phyloP scores from a whole-genome alignment of 2,797 vertebrate species.

The Neomorphus geoffroyi region DNA sequence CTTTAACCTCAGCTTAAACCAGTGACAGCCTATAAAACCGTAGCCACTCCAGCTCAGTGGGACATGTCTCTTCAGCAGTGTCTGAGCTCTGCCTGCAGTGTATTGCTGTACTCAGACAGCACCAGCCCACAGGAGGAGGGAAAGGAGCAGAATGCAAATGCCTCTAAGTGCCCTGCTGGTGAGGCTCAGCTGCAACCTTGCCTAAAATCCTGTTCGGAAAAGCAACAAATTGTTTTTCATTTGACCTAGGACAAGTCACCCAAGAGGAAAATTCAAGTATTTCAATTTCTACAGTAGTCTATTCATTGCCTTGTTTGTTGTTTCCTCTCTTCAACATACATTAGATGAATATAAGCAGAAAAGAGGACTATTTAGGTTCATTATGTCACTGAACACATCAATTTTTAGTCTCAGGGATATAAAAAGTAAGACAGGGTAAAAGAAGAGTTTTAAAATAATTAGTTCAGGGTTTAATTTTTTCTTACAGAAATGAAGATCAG shows the following conservation, averaged over 20 bases:
- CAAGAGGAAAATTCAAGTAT: not conserved
- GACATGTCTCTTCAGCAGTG: not conserved
- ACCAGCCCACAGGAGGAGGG: not conserved
- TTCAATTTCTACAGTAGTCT: not conserved
- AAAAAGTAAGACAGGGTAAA: not conserved
- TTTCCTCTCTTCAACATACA: constrained; percentile 7
- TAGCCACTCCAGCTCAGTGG: not conserved
- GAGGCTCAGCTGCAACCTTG: not conserved
- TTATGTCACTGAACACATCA: constrained; percentile 36
- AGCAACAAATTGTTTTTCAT: not conserved
- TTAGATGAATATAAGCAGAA: constrained; percentile 17
- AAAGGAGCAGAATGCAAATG: not conserved
- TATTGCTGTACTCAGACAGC: not conserved
- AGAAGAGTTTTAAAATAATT: constrained; percentile 18
- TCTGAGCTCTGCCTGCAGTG: not conserved
- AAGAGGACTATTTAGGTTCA: constrained; percentile 14
- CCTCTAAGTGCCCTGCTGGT: not conserved
- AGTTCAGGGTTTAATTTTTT: not conserved
- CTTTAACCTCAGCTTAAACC: not conserved
- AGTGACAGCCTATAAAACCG: not conserved
- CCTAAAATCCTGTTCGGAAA: not conserved
- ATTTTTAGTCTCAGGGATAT: not conserved
- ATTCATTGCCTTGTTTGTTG: not conserved
- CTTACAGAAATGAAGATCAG: not conserved
- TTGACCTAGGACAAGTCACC: not conserved